A percentile compares a stretch with the other conserved stretches of the same genome.
These are phyloP conservation scores for Pogonomyrmex barbatus DNA, from an alignment of 1,140 invertebrate genomes.

Conservation along the genomic window DNA sequence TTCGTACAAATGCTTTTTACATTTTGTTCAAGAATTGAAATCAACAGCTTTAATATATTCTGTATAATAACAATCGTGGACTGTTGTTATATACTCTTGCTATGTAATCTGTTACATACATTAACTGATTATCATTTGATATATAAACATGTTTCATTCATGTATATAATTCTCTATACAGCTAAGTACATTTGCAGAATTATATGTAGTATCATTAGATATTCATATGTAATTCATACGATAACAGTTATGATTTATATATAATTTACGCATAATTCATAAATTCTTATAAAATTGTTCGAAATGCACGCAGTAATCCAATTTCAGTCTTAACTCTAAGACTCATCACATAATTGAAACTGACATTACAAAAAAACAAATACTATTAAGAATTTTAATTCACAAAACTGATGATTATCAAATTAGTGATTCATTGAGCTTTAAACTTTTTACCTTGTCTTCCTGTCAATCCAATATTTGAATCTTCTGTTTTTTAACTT, in stretches of 20 bases:
- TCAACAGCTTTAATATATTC: background rate
- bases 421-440: background rate
- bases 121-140: slow-evolving; percentile 1
- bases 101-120: too few relatives aligned
- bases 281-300: slow-evolving; percentile 7
- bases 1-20: background rate
- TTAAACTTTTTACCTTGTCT: background rate
- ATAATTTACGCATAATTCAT: background rate
- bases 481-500: background rate
- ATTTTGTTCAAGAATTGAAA: background rate
- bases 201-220: background rate
- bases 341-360: background rate
- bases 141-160: background rate
- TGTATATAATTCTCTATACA: background rate
- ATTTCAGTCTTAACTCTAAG: background rate
- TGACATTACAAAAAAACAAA: background rate
- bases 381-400: background rate
- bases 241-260: slow-evolving; percentile 6
- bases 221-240: slow-evolving; percentile 1
- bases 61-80: background rate
- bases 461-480: background rate
- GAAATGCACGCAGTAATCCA: background rate
- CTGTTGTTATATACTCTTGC: too few relatives aligned
- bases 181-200: slow-evolving; percentile 20
- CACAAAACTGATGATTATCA: background rate